A percentile compares a stretch with the other conserved stretches of the same genome.
phyloP scores from a whole-genome alignment of 2,797 vertebrate genomes.

The Lacerta viridis region DNA sequence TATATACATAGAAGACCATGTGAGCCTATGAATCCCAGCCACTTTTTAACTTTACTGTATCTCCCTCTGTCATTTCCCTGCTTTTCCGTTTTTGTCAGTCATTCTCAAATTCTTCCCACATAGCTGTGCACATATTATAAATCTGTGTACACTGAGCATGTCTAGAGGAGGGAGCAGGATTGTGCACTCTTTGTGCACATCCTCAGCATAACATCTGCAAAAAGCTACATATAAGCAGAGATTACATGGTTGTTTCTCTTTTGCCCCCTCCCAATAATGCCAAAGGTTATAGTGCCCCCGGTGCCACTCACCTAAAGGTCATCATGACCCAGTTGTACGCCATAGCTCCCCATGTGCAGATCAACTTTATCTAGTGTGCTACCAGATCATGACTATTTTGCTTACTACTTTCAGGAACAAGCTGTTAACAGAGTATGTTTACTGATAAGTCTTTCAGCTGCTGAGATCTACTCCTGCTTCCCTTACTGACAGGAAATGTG shows the following conservation, averaged over 20 bases:
- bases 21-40: neutral
- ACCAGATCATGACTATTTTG: slow-evolving; percentile 9
- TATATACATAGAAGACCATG: neutral
- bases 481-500: slow-evolving; percentile 18
- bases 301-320: neutral
- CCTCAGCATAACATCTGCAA: neutral
- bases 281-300: neutral
- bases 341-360: neutral
- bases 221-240: neutral
- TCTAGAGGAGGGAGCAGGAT: neutral
- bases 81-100: neutral
- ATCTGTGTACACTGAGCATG: no score
- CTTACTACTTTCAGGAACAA: slow-evolving; percentile 13
- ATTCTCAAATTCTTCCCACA: neutral
- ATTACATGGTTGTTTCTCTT: neutral
- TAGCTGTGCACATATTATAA: neutral
- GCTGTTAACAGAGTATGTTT: slow-evolving; percentile 14
- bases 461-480: slow-evolving; percentile 4
- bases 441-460: neutral
- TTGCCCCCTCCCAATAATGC: neutral
- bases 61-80: neutral
- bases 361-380: neutral
- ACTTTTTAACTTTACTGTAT: neutral
- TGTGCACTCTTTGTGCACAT: neutral
- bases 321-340: neutral